Evolutionary conservation across 1,140 invertebrate species (phyloP).

Genomic region (Lethrus apterus): DNA sequence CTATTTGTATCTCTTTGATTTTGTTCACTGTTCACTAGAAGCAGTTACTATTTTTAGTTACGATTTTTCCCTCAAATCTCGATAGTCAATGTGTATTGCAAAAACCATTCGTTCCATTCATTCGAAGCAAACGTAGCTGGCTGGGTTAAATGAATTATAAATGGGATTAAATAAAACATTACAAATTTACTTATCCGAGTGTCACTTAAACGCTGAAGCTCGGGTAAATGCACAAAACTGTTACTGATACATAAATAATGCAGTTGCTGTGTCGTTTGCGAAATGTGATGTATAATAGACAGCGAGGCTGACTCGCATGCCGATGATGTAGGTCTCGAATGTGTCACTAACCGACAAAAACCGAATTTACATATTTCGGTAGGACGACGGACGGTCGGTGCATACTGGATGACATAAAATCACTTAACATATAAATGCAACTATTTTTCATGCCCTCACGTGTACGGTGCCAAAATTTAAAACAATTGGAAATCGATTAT

Average conservation of each 20-base stretch:
- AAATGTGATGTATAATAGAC: constrained; percentile 1
- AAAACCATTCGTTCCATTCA: too few species aligned
- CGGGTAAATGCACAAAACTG: constrained; percentile 3
- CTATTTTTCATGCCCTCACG: not conserved
- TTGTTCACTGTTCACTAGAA: too few species aligned
- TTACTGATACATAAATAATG: constrained; percentile 2
- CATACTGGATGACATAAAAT: not conserved
- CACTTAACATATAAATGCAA: not conserved
- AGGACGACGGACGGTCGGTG: not conserved
- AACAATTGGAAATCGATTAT: too few species aligned
- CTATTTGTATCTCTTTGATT: too few species aligned
- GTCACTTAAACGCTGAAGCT: not conserved
- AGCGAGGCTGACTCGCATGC: not conserved
- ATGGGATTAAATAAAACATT: constrained; percentile 2
- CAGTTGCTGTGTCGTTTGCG: not conserved
- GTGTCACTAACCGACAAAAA: not conserved
- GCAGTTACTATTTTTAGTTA: too few species aligned
- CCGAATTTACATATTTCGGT: not conserved
- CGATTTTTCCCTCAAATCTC: too few species aligned
- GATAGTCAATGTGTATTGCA: too few species aligned
- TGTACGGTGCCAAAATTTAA: too few species aligned
- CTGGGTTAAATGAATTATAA: not conserved
- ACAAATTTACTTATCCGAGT: constrained; percentile 1
- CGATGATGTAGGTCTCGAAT: not conserved
- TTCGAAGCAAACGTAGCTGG: too few species aligned